Conservation (phyloP, 2,113 vertebrate genomes). For the Calcarius ornatus region DNA sequence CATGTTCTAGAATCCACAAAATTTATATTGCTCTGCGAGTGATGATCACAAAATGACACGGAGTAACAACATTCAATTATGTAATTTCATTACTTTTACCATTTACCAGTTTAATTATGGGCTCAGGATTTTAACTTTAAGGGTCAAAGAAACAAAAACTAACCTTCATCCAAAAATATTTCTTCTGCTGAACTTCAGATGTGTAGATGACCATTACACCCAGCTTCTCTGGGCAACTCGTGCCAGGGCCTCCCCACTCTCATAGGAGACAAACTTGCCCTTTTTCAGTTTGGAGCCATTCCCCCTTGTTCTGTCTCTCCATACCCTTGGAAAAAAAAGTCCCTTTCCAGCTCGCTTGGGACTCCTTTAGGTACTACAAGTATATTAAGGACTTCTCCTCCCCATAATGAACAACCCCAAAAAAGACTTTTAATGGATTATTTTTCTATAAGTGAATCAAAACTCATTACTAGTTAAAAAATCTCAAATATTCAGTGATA, state of each 20-base stretch:
- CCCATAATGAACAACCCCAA: background rate
- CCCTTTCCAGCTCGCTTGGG: background rate
- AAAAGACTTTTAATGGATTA: background rate
- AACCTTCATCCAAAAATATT: background rate
- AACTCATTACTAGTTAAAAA: background rate
- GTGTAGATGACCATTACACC: background rate
- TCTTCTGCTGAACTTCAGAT: background rate
- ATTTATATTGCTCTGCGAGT: background rate
- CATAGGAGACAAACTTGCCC: background rate
- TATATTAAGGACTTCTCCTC: background rate
- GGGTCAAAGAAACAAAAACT: background rate
- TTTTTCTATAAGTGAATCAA: background rate
- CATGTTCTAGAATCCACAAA: background rate
- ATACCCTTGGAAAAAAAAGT: background rate
- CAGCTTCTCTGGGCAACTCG: background rate
- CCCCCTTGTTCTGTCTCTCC: background rate
- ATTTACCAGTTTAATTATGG: background rate
- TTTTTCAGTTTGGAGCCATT: background rate
- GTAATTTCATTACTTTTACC: background rate
- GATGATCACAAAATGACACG: background rate
- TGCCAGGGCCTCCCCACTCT: background rate
- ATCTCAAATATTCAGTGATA: background rate
- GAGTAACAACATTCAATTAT: background rate
- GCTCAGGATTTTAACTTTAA: background rate
- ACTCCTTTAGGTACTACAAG: background rate